These are phyloP conservation scores for Drosophila nigricruria DNA, from an alignment of 2,888 invertebrate genomes.

Conservation along the genomic window DNA sequence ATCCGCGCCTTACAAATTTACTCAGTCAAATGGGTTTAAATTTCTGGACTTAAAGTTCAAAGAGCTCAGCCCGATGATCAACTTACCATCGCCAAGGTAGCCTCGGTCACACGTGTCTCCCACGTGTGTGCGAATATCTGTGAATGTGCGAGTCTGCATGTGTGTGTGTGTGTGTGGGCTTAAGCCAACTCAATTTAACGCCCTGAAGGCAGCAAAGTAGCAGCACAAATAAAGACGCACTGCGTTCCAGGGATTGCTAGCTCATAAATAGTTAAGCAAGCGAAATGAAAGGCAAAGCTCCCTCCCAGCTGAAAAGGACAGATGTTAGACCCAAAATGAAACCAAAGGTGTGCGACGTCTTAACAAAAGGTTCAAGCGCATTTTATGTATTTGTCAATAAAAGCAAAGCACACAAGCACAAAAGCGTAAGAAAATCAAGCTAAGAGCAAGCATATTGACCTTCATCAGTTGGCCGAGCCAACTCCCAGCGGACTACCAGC, in stretches of 20 bases:
- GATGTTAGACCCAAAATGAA: slow-evolving; percentile 32
- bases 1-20: slow-evolving; percentile 44
- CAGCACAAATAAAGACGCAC: slow-evolving; percentile 78
- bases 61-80: slow-evolving; percentile 48
- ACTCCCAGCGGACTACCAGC: slow-evolving; percentile 49
- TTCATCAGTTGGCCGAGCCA: slow-evolving; percentile 56
- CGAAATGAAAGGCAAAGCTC: slow-evolving; percentile 67
- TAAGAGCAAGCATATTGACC: slow-evolving; percentile 78
- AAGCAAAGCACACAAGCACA: slow-evolving; percentile 43
- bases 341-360: slow-evolving; percentile 64
- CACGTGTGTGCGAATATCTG: slow-evolving; percentile 32
- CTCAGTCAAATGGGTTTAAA: slow-evolving; percentile 58
- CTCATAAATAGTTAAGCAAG: slow-evolving; percentile 79
- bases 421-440: slow-evolving; percentile 72
- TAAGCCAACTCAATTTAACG: slow-evolving; percentile 77
- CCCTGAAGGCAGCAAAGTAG: slow-evolving; percentile 77
- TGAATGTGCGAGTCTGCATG: not conserved
- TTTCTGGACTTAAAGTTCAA: slow-evolving; percentile 63
- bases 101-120: slow-evolving; percentile 51
- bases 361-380: slow-evolving; percentile 75
- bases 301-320: slow-evolving; percentile 32
- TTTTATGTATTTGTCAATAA: slow-evolving; percentile 77
- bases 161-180: slow-evolving; percentile 23
- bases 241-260: slow-evolving; percentile 74
- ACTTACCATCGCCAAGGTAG: slow-evolving; percentile 41